Conservation (phyloP, 2,113 vertebrate genomes). For the Kryptolebias marmoratus region DNA sequence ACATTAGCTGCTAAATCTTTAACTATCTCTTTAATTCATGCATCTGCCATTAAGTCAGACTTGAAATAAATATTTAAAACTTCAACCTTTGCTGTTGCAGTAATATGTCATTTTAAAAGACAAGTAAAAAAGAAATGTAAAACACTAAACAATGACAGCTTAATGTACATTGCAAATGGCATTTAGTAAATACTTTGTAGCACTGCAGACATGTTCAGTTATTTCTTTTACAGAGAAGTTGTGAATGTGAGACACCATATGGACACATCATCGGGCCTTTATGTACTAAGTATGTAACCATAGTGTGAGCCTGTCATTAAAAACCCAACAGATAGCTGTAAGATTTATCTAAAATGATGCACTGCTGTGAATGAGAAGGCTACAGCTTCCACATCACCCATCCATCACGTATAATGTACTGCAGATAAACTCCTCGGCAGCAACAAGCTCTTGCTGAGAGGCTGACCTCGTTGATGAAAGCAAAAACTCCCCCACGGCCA, state of each 20-base stretch:
- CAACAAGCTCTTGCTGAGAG: constrained; percentile 66
- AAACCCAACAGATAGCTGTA: constrained; percentile 61
- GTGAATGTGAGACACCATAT: constrained; percentile 71
- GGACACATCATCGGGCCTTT: constrained; percentile 71
- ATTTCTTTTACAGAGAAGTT: constrained; percentile 43
- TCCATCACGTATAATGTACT: constrained; percentile 60
- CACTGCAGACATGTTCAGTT: constrained; percentile 10
- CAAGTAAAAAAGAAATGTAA: background rate
- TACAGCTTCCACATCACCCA: constrained; percentile 51
- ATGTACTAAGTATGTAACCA: constrained; percentile 54
- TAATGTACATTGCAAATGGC: background rate
- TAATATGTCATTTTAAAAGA: constrained; percentile 3
- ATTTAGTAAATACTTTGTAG: background rate
- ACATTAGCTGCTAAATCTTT: too few relatives aligned
- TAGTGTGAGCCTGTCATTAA: constrained; percentile 66
- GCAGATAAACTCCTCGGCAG: constrained; percentile 65
- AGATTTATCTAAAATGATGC: constrained; percentile 75
- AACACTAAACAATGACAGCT: background rate
- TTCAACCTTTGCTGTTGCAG: background rate
- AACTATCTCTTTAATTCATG: constrained; percentile 4
- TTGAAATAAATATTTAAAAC: constrained; percentile 17
- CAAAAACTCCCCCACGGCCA: constrained; percentile 62
- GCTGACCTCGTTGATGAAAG: constrained; percentile 71
- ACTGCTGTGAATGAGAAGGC: constrained; percentile 53
- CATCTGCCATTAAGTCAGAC: constrained; percentile 9